These are phyloP conservation scores for Ianthella basta DNA, from an alignment of 37 sponge, comb jelly and placozoan genomes.

Conservation along the genomic window DNA sequence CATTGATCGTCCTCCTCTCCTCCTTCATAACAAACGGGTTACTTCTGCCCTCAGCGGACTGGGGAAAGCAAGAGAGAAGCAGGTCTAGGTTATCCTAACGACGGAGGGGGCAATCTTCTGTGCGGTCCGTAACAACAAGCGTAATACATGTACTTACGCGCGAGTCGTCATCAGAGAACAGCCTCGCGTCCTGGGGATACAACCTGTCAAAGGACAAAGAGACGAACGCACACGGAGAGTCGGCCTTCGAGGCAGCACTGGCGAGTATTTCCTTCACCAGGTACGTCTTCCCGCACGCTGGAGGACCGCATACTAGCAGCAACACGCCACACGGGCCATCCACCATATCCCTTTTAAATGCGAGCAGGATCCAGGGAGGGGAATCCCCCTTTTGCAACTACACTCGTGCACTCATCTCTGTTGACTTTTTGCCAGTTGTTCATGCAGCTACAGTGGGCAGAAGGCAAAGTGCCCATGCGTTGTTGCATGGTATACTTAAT, in stretches of 20 bases:
- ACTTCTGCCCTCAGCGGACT: neutral
- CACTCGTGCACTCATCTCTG: too few species aligned
- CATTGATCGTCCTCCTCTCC: conserved; percentile 29
- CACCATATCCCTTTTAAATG: neutral
- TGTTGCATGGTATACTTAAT: too few species aligned
- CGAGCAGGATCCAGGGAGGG: too few species aligned
- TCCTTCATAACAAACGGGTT: conserved; percentile 49
- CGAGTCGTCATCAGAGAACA: too few species aligned
- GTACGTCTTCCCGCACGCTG: conserved; percentile 71
- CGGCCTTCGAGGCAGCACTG: neutral
- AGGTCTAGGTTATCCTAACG: too few species aligned
- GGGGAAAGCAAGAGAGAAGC: neutral
- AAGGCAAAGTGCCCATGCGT: too few species aligned
- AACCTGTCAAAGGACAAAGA: conserved; percentile 56
- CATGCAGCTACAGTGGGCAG: too few species aligned
- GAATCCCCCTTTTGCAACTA: too few species aligned
- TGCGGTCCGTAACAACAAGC: too few species aligned
- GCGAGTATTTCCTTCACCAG: conserved; percentile 23
- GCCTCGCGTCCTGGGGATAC: conserved; percentile 60
- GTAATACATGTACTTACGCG: too few species aligned
- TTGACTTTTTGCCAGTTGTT: too few species aligned
- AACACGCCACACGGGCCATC: neutral
- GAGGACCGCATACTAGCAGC: conserved; percentile 69
- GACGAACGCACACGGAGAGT: conserved; percentile 23
- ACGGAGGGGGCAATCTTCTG: too few species aligned